A percentile compares a stretch with the other conserved stretches of the same genome.
These are phyloP conservation scores for Eunapius fragilis DNA, from an alignment of 37 sponge, comb jelly and placozoan species.

Conservation along the genomic window DNA sequence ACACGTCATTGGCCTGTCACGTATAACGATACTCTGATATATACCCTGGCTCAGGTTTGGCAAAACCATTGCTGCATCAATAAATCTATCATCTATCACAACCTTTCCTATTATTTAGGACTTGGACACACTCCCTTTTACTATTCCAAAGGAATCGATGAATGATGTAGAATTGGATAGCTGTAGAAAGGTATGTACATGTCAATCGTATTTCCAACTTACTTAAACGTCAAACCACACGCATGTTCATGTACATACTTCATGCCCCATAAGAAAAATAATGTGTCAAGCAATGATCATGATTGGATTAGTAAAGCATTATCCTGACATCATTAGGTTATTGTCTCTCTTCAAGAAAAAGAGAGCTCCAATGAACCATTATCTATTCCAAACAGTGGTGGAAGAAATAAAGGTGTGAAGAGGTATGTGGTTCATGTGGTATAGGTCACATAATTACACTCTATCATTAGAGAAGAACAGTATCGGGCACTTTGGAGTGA, in stretches of 20 bases:
- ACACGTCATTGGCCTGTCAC: slow-evolving; percentile 86
- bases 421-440: slow-evolving; percentile 13
- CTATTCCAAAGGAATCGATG: slow-evolving; percentile 20
- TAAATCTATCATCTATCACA: too few relatives aligned
- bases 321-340: slow-evolving; percentile 14
- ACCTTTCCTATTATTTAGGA: too few relatives aligned
- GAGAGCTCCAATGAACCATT: slow-evolving; percentile 71
- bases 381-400: slow-evolving; percentile 39
- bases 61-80: neutral
- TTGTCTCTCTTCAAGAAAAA: slow-evolving; percentile 35
- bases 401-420: slow-evolving; percentile 49
- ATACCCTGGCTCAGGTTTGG: slow-evolving; percentile 64
- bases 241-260: too few relatives aligned
- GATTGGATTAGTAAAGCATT: neutral
- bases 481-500: slow-evolving; percentile 82
- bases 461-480: slow-evolving; percentile 74
- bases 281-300: too few relatives aligned
- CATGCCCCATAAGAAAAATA: too few relatives aligned
- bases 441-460: neutral
- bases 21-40: slow-evolving; percentile 67
- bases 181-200: slow-evolving; percentile 42
- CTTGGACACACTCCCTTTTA: slow-evolving; percentile 55
- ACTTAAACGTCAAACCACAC: too few relatives aligned
- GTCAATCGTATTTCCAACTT: too few relatives aligned
- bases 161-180: slow-evolving; percentile 59